Percentiles rank a stretch among this genome's conserved stretches.
phyloP scores from a whole-genome alignment of 2,888 invertebrate species.

The Heliconius charithonia region DNA sequence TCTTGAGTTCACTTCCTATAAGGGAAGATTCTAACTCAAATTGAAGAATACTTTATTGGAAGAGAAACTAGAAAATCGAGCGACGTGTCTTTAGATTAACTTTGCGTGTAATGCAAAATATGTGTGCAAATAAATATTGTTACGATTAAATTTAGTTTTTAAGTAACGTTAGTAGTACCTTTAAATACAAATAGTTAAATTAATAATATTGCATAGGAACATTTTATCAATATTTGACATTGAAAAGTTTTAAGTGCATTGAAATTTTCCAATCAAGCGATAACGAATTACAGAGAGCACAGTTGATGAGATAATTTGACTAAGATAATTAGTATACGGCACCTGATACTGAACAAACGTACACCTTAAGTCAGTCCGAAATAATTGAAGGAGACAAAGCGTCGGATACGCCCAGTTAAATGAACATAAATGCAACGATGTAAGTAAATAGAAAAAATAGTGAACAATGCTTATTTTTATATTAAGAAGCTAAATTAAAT shows the following conservation, averaged over 20 bases:
- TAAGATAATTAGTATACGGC: constrained; percentile 5
- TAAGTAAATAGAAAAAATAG: constrained; percentile 4
- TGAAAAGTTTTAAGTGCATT: not conserved
- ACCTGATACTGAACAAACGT: constrained; percentile 21
- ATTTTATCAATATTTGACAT: constrained; percentile 3
- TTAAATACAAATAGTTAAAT: not conserved
- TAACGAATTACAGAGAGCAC: not conserved
- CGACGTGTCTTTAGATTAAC: not conserved
- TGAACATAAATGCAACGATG: constrained; percentile 13
- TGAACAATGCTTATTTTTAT: not conserved
- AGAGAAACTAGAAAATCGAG: not conserved
- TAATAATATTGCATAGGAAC: not conserved
- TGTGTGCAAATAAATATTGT: no score
- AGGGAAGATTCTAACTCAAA: not conserved
- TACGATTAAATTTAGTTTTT: not conserved
- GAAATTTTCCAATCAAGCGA: constrained; percentile 2
- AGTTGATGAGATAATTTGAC: not conserved
- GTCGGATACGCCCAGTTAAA: constrained; percentile 25
- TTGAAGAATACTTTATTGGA: not conserved
- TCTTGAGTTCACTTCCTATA: not conserved
- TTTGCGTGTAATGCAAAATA: no score
- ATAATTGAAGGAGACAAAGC: constrained; percentile 22
- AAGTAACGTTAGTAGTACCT: not conserved
- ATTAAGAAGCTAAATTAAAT: not conserved
- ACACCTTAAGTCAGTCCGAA: constrained; percentile 11